These are phyloP conservation scores for Sus cebifrons DNA, from an alignment of 2,797 vertebrate genomes.

Conservation along the genomic window DNA sequence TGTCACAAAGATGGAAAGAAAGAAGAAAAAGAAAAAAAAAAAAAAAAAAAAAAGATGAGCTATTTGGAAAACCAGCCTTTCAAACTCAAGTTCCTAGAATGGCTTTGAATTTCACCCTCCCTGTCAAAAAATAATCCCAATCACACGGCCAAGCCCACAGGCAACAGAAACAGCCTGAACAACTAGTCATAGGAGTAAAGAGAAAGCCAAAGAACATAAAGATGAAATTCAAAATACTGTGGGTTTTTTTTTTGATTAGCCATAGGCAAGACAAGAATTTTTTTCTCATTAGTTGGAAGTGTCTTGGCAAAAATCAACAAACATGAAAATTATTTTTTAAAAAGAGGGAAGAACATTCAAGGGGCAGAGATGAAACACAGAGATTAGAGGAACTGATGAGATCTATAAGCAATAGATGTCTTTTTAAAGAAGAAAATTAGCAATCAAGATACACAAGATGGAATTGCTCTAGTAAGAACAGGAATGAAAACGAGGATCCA, in stretches of 20 bases:
- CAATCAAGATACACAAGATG: not conserved
- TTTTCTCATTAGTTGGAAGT: not conserved
- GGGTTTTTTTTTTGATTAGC: not conserved
- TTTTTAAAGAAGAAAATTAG: slow-evolving; percentile 39
- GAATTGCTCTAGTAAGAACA: not conserved
- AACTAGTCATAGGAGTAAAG: not conserved
- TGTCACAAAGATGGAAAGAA: not conserved
- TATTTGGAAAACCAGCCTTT: not conserved
- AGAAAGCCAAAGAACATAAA: not conserved
- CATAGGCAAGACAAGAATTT: not conserved
- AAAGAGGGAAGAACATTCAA: not conserved
- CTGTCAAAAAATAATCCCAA: not conserved
- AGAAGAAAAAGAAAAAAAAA: no score
- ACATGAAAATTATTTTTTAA: slow-evolving; percentile 29
- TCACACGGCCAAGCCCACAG: not conserved
- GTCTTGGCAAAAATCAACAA: slow-evolving; percentile 7
- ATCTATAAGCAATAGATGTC: not conserved
- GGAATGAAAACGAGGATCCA: not conserved
- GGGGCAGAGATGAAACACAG: not conserved
- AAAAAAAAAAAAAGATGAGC: not conserved
- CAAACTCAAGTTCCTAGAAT: not conserved
- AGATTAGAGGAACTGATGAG: not conserved
- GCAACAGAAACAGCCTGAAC: not conserved
- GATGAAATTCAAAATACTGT: not conserved
- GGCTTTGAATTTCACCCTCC: not conserved